phyloP scores from a whole-genome alignment of 2,113 vertebrate genomes.

The Gila orcuttii region DNA sequence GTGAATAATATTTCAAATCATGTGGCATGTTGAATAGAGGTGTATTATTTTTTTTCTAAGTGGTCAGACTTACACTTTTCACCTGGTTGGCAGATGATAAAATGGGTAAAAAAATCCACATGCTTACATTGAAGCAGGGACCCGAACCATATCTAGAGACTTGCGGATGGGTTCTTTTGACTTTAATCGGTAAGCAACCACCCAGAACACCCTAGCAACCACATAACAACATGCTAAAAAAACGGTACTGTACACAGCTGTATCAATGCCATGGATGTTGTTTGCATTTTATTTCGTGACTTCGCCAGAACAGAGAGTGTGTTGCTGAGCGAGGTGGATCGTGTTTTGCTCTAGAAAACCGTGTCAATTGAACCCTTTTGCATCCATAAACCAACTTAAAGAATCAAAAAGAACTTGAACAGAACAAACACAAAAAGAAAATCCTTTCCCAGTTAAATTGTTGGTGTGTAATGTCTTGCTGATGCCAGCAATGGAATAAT shows the following conservation, averaged over 20 bases:
- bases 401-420: neutral
- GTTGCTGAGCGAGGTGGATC: neutral
- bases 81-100: neutral
- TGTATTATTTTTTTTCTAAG: neutral
- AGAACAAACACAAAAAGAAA: neutral
- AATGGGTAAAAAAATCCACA: neutral
- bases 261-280: neutral
- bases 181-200: neutral
- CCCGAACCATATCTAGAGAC: neutral
- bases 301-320: neutral
- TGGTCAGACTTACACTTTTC: neutral
- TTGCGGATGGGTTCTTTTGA: neutral
- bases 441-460: slow-evolving; percentile 22
- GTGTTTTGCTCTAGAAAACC: neutral
- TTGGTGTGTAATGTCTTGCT: slow-evolving; percentile 46
- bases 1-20: neutral
- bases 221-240: too few relatives aligned
- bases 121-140: neutral
- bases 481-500: slow-evolving; percentile 58
- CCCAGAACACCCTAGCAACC: neutral
- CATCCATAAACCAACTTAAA: slow-evolving; percentile 23
- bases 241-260: too few relatives aligned
- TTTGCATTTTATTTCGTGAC: neutral
- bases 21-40: neutral
- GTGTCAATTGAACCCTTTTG: neutral